Base-by-base conservation (phyloP, 2,113 vertebrate species). In the Toxostoma redivivum region DNA sequence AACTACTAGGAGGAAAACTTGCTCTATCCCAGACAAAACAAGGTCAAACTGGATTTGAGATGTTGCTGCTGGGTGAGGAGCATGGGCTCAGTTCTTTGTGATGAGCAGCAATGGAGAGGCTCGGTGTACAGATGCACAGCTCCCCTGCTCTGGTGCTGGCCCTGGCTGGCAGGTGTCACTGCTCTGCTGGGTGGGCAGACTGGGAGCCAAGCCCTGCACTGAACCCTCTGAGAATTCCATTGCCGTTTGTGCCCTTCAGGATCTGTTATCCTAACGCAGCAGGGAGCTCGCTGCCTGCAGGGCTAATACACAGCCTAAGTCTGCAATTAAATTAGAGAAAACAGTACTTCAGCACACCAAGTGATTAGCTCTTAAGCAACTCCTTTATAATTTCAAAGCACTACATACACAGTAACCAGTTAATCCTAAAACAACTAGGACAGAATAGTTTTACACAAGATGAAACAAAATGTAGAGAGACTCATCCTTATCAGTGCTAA, bases 321-420 rank as follows among this genome's bases (percentile, higher is more conserved):
- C 74, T 73, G 78, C 95, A 74, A 45, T 87, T 95, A 89, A 81
- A 93, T 47, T 56, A 70, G 53, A 81, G 87, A 85, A 87, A 97
- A 95, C 58, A 53, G 72, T 45, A 56, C 16, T 64, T 88, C 37
- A 57, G 3, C 31, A 62, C 44, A 14, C 17, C n/a, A 62, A 38
- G 22, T 61, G 6, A 88, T 90, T 44, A 73, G 76, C 31, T 86
- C 48, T 85, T 57, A 33, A 71, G 23, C 35, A 88, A 47, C 20
- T 64, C 24, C 35, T 89, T 81, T 70, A 54, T 78, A 4, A 44
- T 72, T 73, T 65, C 48, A 58, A 62, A 84, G 61, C 51, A 51
- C 21, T 48, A 12, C 7, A 2, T 21, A 30, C 53, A 70, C 23
- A 66, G 37, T 71, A 56, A 53, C 33, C 35, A 56, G 35, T 65